phyloP scores from a whole-genome alignment of 2,888 invertebrate genomes.

The Agelastica alni region DNA sequence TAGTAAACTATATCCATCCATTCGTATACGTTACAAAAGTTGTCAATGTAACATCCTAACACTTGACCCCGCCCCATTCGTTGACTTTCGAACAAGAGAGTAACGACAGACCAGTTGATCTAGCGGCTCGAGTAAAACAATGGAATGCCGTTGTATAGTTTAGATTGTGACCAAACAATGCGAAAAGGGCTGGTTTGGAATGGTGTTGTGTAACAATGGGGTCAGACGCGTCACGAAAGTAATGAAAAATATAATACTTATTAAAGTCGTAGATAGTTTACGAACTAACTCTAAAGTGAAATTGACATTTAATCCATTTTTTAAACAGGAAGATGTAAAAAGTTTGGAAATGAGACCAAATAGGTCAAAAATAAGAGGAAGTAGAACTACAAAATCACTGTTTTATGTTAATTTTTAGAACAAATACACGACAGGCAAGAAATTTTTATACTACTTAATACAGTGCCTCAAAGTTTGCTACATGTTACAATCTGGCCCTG shows the following conservation, averaged over 20 bases:
- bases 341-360: too few species aligned
- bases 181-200: slow-evolving; percentile 20
- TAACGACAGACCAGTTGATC: slow-evolving; percentile 26
- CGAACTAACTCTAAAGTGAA: too few species aligned
- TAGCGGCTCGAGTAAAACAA: slow-evolving; percentile 28
- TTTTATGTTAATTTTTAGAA: too few species aligned
- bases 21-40: slow-evolving; percentile 19
- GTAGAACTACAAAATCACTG: too few species aligned
- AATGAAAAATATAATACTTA: slow-evolving; percentile 29
- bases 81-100: slow-evolving; percentile 18
- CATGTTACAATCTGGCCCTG: too few species aligned
- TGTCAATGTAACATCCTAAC: slow-evolving; percentile 24
- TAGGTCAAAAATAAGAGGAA: too few species aligned
- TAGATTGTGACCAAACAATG: slow-evolving; percentile 24
- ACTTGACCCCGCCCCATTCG: slow-evolving; percentile 23
- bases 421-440: too few species aligned
- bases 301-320: too few species aligned
- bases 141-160: slow-evolving; percentile 27
- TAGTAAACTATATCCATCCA: slow-evolving; percentile 2
- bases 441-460: too few species aligned
- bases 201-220: slow-evolving; percentile 26
- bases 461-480: too few species aligned
- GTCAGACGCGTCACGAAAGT: slow-evolving; percentile 27
- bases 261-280: too few species aligned
- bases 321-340: too few species aligned